phyloP scores from a whole-genome alignment of 2,113 vertebrate species.

The Anhinga rufa region DNA sequence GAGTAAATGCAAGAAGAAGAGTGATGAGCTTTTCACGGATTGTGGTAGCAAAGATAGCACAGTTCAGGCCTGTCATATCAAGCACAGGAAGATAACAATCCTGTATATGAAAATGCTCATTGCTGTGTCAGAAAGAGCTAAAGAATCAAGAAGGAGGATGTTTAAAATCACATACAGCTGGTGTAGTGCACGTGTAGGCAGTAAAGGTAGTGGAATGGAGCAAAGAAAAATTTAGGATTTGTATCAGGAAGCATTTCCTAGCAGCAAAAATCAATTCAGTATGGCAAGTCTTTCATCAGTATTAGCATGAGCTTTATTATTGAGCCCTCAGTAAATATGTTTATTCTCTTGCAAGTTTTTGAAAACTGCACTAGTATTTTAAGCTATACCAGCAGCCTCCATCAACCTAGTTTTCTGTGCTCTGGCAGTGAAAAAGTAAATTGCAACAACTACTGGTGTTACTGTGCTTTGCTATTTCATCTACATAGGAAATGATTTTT shows the following conservation, averaged over 20 bases:
- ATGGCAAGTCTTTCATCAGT: not conserved
- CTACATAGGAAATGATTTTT: slow-evolving; percentile 26
- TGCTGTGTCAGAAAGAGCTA: not conserved
- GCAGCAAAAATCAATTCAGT: not conserved
- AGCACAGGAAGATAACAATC: not conserved
- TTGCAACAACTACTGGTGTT: not conserved
- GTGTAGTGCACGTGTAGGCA: not conserved
- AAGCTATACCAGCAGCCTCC: not conserved
- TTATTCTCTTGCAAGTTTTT: not conserved
- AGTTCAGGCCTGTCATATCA: not conserved
- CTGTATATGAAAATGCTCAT: not conserved
- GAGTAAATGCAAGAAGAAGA: not conserved
- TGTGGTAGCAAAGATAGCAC: not conserved
- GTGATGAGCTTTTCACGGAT: not conserved
- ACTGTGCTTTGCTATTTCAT: slow-evolving; percentile 10
- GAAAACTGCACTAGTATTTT: not conserved
- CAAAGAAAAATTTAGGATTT: not conserved
- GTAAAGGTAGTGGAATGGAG: not conserved
- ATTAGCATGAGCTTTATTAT: not conserved
- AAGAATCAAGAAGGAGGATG: not conserved
- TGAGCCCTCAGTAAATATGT: not conserved
- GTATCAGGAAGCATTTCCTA: not conserved
- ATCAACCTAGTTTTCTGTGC: not conserved
- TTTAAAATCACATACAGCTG: not conserved
- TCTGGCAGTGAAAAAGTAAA: not conserved